Conservation (phyloP, 2,888 invertebrate genomes). For the Drosophila histrio region DNA sequence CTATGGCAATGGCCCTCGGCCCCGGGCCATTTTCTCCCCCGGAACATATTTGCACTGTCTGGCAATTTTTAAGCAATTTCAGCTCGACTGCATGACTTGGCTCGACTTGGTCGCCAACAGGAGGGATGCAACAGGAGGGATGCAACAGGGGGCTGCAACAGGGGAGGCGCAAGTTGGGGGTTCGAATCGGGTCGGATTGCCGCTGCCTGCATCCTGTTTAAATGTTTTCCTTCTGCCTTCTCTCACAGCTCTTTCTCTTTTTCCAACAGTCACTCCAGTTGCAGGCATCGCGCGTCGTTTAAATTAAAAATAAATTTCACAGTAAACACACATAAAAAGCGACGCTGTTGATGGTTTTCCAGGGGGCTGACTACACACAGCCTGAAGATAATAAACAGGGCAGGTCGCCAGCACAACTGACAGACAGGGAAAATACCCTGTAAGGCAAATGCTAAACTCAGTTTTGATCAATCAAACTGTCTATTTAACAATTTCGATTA, state of each 20-base stretch:
- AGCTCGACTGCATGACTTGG: constrained; percentile 64
- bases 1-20: constrained; percentile 12
- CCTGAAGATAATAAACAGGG: constrained; percentile 34
- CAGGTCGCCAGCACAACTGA: not conserved
- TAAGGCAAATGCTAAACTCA: not conserved
- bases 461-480: too few relatives aligned
- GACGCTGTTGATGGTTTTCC: constrained; percentile 49
- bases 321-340: constrained; percentile 78
- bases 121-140: constrained; percentile 25
- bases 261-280: constrained; percentile 38
- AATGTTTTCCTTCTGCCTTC: constrained; percentile 54
- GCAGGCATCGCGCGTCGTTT: constrained; percentile 60
- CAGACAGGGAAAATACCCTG: constrained; percentile 20
- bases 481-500: too few relatives aligned
- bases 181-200: constrained; percentile 2
- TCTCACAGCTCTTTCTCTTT: not conserved
- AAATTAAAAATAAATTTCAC: constrained; percentile 80
- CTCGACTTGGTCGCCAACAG: constrained; percentile 57
- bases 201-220: constrained; percentile 69
- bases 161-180: not conserved
- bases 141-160: not conserved
- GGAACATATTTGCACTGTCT: constrained; percentile 78
- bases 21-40: constrained; percentile 51
- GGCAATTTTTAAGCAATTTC: constrained; percentile 80
- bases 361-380: constrained; percentile 15